These are phyloP conservation scores for Drosophila suzukii DNA, from an alignment of 1,140 invertebrate genomes.

Conservation along the genomic window DNA sequence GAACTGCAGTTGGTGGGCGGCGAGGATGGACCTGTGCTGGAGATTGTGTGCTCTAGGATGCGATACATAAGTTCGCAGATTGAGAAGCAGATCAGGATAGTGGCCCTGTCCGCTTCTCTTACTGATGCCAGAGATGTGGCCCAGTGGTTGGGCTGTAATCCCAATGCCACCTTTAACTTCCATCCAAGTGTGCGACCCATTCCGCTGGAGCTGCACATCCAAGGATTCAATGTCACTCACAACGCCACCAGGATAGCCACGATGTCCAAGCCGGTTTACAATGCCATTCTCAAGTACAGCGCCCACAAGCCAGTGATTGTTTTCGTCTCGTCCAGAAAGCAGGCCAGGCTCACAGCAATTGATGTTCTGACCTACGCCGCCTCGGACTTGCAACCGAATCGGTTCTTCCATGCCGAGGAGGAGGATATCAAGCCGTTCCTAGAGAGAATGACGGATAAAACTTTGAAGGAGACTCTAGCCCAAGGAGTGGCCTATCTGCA, in stretches of 20 bases:
- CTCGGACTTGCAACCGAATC: constrained; percentile 92
- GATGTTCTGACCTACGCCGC: constrained; percentile 97
- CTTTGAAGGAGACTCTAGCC: constrained; percentile 92
- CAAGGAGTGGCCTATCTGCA: constrained; percentile 99
- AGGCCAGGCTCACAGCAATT: constrained; percentile 96
- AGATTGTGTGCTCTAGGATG: constrained; percentile 98
- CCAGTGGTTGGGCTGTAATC: constrained; percentile 97
- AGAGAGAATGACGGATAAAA: constrained; percentile 94
- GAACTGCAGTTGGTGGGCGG: constrained; percentile 97
- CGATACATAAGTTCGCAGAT: constrained; percentile 98
- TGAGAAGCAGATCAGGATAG: constrained; percentile 96
- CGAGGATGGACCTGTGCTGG: constrained; percentile 96
- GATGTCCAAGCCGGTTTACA: constrained; percentile 99
- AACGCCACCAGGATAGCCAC: constrained; percentile 97
- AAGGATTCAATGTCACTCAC: constrained; percentile 99
- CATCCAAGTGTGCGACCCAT: constrained; percentile 98
- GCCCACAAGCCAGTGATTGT: constrained; percentile 95
- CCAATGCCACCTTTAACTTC: constrained; percentile 98
- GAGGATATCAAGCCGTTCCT: constrained; percentile 95
- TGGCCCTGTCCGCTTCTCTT: constrained; percentile 97
- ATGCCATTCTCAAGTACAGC: constrained; percentile 95
- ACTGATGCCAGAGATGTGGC: constrained; percentile 98
- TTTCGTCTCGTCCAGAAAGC: constrained; percentile 98
- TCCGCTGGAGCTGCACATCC: constrained; percentile 97
- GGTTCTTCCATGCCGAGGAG: constrained; percentile 95